Evolutionary conservation across 2,113 vertebrate species (phyloP), one percentile per base, ranked within the genome.

Genomic region (Silurus glanis): DNA sequence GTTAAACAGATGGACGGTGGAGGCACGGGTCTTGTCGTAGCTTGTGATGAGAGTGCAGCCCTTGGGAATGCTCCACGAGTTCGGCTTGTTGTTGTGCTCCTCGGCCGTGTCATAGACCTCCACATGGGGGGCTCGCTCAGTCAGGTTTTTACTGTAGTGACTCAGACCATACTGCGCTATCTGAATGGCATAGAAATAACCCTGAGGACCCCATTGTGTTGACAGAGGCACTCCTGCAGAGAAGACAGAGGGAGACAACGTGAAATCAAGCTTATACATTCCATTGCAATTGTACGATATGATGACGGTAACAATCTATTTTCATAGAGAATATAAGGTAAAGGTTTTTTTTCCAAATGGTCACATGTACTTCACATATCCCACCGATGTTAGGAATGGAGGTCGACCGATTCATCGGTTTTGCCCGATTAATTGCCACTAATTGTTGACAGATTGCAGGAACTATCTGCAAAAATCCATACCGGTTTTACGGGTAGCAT

Each of bases 161-260:
- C 98, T 99, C 90, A 99, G 88, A n/a, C 98, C 98, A 10, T 98
- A 99, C 92, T 99, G 98, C 0, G 98, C 96, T 12, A 99, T 99
- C 94, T 99, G 98, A 95, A 99, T 99, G 89, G 98, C 97, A 89
- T 99, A 99, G 94, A 99, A 99, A 92, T 99, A 99, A 90, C 98
- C 98, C 92, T 99, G 98, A 75, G 98, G 98, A 3, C 98, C 98
- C 98, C 98, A 99, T 86, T 99, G 98, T 0, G 98, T 99, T 88
- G 98, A 99, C 47, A 99, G 91, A 0, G 98, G 98, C 47, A 99
- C 98, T 0, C 98, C 98, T 99, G 85, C 28, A 64, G 59, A 86
- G 45, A 9, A 47, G 8, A 79, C 10, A 69, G 76, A 62, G 4
- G 79, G 28, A 66, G 16, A 25, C 14, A 64, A 61, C 55, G 10